Evolutionary conservation across 64 coral and sea anemone species (phyloP).

Genomic region (Montipora cactus): DNA sequence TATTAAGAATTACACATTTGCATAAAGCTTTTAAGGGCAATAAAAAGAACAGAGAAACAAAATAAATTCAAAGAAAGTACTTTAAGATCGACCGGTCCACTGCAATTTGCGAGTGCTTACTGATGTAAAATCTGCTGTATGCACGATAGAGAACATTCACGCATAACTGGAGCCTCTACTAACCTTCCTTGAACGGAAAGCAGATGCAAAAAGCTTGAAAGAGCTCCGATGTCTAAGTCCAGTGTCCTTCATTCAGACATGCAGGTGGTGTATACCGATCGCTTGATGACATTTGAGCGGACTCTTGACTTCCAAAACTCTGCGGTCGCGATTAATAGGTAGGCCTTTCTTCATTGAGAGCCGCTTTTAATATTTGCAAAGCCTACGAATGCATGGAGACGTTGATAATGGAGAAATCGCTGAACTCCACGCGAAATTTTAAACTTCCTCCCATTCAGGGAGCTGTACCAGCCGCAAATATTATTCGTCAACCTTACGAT

Average conservation of each 20-base stretch:
- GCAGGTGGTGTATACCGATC: neutral
- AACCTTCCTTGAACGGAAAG: too few species aligned
- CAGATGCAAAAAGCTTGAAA: neutral
- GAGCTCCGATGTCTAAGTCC: neutral
- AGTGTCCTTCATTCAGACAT: neutral
- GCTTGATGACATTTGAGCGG: neutral
- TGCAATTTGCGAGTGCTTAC: too few species aligned
- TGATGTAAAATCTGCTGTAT: neutral
- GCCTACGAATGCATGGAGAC: neutral
- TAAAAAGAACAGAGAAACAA: neutral
- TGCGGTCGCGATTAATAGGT: too few species aligned
- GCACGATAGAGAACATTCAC: neutral
- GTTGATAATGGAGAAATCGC: conserved; percentile 59
- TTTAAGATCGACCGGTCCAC: neutral
- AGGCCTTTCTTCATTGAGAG: neutral
- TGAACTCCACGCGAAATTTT: conserved; percentile 87
- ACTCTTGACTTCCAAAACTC: neutral
- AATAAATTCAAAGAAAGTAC: neutral
- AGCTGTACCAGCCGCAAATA: conserved; percentile 53
- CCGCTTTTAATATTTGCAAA: neutral
- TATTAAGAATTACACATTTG: neutral
- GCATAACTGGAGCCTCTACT: neutral
- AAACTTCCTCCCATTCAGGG: conserved; percentile 90
- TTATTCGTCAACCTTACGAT: neutral
- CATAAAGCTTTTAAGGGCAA: neutral